Evolutionary conservation across 2,113 vertebrate genomes (phyloP).

Genomic region (Phoenicopterus ruber): DNA sequence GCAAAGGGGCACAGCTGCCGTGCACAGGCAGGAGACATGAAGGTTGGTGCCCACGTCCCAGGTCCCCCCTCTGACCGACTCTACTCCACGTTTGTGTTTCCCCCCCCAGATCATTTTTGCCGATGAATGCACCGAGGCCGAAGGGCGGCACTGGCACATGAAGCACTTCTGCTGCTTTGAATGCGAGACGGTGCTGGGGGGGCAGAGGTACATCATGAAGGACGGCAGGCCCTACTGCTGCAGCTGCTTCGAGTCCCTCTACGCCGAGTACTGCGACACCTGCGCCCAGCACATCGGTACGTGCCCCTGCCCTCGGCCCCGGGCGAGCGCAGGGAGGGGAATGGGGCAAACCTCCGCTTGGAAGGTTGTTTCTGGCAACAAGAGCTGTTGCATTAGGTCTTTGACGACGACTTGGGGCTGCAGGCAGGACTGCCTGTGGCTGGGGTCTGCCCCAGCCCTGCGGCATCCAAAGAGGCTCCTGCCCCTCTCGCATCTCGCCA

Average conservation of each 20-base stretch:
- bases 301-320: neutral
- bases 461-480: neutral
- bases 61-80: neutral
- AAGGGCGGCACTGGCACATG: slow-evolving; percentile 99
- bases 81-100: neutral
- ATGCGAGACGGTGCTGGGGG: slow-evolving; percentile 92
- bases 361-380: neutral
- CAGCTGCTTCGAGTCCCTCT: slow-evolving; percentile 95
- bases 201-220: slow-evolving; percentile 99
- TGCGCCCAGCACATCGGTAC: slow-evolving; percentile 97
- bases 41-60: rapidly evolving
- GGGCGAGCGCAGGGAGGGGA: neutral
- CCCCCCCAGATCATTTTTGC: slow-evolving; percentile 91
- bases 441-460: neutral
- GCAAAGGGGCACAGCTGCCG: neutral
- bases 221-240: slow-evolving; percentile 97
- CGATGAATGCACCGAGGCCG: slow-evolving; percentile 95
- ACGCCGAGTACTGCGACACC: slow-evolving; percentile 95
- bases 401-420: neutral
- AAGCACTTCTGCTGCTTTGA: slow-evolving; percentile 99
- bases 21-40: rapidly evolving
- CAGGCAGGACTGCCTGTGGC: rapidly evolving
- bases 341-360: rapidly evolving
- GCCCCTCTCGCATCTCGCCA: neutral
- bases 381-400: neutral